Conservation (phyloP, 2,888 invertebrate species). For the Ichneumoninae sp. region DNA sequence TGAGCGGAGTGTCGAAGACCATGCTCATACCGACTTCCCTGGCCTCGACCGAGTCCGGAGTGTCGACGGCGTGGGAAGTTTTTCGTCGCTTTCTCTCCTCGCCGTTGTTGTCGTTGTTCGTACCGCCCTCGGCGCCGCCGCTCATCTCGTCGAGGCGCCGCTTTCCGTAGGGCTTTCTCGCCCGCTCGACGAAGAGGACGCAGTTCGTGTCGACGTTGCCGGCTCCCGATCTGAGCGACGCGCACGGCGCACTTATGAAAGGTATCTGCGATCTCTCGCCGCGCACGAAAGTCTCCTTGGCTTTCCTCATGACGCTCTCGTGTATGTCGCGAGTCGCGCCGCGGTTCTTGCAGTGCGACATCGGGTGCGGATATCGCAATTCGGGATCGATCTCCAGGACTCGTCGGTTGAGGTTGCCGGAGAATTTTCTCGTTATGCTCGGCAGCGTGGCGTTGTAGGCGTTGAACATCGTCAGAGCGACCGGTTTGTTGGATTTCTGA, state of each 20-base stretch:
- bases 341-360: slow-evolving; percentile 77
- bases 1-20: slow-evolving; percentile 79
- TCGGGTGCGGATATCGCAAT: slow-evolving; percentile 77
- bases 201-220: slow-evolving; percentile 69
- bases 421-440: slow-evolving; percentile 76
- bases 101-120: slow-evolving; percentile 31
- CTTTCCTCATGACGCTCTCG: slow-evolving; percentile 77
- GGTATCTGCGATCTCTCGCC: slow-evolving; percentile 76
- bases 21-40: slow-evolving; percentile 67
- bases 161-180: slow-evolving; percentile 69
- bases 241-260: slow-evolving; percentile 80
- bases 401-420: slow-evolving; percentile 42
- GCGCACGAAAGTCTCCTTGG: slow-evolving; percentile 77
- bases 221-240: slow-evolving; percentile 69
- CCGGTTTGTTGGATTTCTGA: slow-evolving; percentile 66
- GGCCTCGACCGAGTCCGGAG: slow-evolving; percentile 4
- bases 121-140: slow-evolving; percentile 60
- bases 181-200: slow-evolving; percentile 74
- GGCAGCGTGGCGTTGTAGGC: slow-evolving; percentile 81
- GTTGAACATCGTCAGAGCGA: slow-evolving; percentile 73
- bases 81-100: slow-evolving; percentile 64
- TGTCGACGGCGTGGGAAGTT: slow-evolving; percentile 12
- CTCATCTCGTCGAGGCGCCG: slow-evolving; percentile 73
- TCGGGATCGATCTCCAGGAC: slow-evolving; percentile 63
- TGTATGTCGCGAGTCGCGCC: slow-evolving; percentile 71